These are phyloP conservation scores for Parauchenoglanis punctatus DNA, from an alignment of 2,797 vertebrate genomes.

Conservation along the genomic window DNA sequence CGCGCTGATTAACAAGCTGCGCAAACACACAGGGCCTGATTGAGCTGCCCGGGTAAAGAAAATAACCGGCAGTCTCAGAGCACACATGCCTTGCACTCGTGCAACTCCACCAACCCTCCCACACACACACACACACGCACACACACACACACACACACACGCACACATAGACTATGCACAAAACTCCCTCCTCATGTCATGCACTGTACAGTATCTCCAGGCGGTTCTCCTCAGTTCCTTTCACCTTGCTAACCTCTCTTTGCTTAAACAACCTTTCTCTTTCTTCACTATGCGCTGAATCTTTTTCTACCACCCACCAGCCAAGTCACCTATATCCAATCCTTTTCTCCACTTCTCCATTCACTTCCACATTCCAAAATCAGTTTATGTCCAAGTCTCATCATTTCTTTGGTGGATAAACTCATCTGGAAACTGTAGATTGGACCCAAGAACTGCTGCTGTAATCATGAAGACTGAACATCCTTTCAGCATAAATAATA, in stretches of 20 bases:
- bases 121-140: constrained; percentile 33
- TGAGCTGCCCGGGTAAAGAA: constrained; percentile 64
- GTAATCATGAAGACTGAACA: not conserved
- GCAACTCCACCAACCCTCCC: constrained; percentile 39
- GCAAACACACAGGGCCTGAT: constrained; percentile 62
- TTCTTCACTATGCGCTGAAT: not conserved
- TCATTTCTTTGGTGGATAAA: not conserved
- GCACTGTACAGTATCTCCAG: constrained; percentile 30
- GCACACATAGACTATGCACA: constrained; percentile 18
- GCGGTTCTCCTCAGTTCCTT: constrained; percentile 25
- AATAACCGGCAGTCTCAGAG: constrained; percentile 61
- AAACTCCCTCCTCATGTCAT: constrained; percentile 31
- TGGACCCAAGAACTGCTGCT: not conserved
- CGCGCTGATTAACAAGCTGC: constrained; percentile 65
- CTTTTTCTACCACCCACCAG: constrained; percentile 25
- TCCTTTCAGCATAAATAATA: not conserved
- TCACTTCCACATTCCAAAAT: not conserved
- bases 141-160: constrained; percentile 40
- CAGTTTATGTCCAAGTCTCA: not conserved
- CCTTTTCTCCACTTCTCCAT: not conserved
- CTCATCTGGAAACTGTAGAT: not conserved
- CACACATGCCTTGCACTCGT: constrained; percentile 50
- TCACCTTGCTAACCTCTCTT: constrained; percentile 28
- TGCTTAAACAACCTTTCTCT: constrained; percentile 30
- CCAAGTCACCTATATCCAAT: not conserved